Conservation (phyloP, 1,140 invertebrate species). For the Solenopsis invicta region DNA sequence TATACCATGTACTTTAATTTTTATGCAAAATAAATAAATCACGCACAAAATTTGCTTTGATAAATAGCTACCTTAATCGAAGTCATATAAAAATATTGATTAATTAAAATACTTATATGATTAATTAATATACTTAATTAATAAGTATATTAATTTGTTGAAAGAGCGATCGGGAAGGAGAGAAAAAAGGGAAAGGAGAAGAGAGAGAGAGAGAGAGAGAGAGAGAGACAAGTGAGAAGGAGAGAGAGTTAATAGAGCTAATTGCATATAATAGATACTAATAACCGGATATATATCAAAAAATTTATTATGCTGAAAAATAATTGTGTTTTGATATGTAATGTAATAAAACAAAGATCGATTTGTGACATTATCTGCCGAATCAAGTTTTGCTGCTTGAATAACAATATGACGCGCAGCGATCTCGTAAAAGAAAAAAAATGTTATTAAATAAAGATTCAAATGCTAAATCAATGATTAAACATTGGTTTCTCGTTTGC, state of each 20-base stretch:
- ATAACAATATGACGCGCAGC: not conserved
- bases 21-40: not conserved
- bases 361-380: not conserved
- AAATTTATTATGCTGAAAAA: not conserved
- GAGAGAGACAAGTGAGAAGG: no score
- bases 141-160: no score
- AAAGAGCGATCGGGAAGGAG: no score
- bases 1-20: not conserved
- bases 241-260: not conserved
- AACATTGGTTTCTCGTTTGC: no score
- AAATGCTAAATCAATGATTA: no score
- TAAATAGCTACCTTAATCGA: not conserved
- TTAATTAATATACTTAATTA: no score
- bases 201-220: no score
- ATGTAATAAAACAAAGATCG: not conserved
- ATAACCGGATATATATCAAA: not conserved
- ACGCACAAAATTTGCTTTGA: not conserved
- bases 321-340: not conserved
- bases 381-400: not conserved
- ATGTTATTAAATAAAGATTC: no score
- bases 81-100: no score
- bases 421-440: no score
- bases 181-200: no score
- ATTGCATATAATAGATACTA: not conserved
- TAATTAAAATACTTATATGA: no score